Conservation (phyloP, 2,797 vertebrate genomes). For the Takifugu ocellatus region DNA sequence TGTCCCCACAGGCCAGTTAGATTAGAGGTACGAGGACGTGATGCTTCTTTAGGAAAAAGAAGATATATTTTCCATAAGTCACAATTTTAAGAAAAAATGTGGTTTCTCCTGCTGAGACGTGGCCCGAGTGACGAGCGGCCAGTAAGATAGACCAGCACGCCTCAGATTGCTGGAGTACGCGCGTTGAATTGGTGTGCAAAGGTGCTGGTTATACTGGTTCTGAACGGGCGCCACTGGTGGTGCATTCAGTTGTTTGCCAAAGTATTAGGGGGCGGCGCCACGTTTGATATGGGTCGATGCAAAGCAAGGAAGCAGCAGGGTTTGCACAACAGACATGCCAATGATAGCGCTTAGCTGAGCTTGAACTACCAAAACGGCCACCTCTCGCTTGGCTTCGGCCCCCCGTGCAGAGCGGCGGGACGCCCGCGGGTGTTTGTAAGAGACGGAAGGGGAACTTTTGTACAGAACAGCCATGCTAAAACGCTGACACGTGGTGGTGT, state of each 20-base stretch:
- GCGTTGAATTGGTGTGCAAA: slow-evolving; percentile 61
- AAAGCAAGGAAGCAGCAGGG: slow-evolving; percentile 55
- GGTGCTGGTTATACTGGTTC: slow-evolving; percentile 44
- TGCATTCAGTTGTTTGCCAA: slow-evolving; percentile 71
- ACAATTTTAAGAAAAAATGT: slow-evolving; percentile 14
- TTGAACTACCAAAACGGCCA: slow-evolving; percentile 47
- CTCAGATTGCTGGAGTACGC: slow-evolving; percentile 59
- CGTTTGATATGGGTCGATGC: slow-evolving; percentile 36
- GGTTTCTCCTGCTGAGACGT: slow-evolving; percentile 6
- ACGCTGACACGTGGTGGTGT: slow-evolving; percentile 56
- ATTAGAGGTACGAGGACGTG: no score
- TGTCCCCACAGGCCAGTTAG: slow-evolving; percentile 3
- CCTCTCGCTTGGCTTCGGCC: slow-evolving; percentile 20
- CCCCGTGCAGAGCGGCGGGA: slow-evolving; percentile 56
- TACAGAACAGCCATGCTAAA: slow-evolving; percentile 56
- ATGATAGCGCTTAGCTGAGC: slow-evolving; percentile 53
- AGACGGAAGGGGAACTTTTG: slow-evolving; percentile 57
- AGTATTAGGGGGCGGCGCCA: slow-evolving; percentile 63
- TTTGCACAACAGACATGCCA: slow-evolving; percentile 72
- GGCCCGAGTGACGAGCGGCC: slow-evolving; percentile 10
- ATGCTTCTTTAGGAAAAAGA: no score
- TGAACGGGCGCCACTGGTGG: slow-evolving; percentile 43
- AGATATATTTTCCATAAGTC: slow-evolving; percentile 4
- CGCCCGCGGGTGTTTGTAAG: slow-evolving; percentile 44
- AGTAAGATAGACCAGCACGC: no score